phyloP scores from a whole-genome alignment of 1,140 invertebrate genomes.

The Ostrea edulis region DNA sequence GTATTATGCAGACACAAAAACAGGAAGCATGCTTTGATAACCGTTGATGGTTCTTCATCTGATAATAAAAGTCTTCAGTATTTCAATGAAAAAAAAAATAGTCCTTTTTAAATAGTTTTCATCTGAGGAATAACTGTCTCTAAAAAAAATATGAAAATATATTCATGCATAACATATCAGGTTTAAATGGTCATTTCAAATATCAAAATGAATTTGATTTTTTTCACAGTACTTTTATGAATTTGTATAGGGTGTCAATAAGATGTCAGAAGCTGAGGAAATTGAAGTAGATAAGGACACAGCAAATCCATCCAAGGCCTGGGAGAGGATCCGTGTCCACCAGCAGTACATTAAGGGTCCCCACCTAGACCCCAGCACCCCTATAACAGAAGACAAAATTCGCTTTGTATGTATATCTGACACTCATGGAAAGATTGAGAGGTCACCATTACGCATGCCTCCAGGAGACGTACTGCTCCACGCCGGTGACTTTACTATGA shows the following conservation, averaged over 20 bases:
- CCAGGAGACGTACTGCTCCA: constrained; percentile 91
- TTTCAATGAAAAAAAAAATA: too few relatives aligned
- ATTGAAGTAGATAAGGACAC: constrained; percentile 26
- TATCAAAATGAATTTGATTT: not conserved
- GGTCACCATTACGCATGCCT: constrained; percentile 52
- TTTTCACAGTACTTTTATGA: not conserved
- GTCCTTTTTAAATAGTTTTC: too few relatives aligned
- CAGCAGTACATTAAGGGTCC: not conserved
- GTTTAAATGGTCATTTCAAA: not conserved
- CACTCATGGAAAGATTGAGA: constrained; percentile 83
- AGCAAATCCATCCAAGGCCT: constrained; percentile 26
- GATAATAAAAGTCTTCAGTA: too few relatives aligned
- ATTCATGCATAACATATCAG: too few relatives aligned
- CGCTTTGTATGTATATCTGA: constrained; percentile 93
- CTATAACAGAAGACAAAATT: constrained; percentile 78
- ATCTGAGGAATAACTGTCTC: too few relatives aligned
- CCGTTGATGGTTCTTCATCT: too few relatives aligned
- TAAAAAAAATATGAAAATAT: too few relatives aligned
- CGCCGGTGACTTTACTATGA: constrained; percentile 91
- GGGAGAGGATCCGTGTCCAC: constrained; percentile 25
- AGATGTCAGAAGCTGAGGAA: not conserved
- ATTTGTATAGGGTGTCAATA: not conserved
- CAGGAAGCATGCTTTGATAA: too few relatives aligned
- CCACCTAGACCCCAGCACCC: constrained; percentile 45
- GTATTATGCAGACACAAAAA: too few relatives aligned